Conservation (phyloP, 2,113 vertebrate genomes). For the Opisthocomus hoazin region DNA sequence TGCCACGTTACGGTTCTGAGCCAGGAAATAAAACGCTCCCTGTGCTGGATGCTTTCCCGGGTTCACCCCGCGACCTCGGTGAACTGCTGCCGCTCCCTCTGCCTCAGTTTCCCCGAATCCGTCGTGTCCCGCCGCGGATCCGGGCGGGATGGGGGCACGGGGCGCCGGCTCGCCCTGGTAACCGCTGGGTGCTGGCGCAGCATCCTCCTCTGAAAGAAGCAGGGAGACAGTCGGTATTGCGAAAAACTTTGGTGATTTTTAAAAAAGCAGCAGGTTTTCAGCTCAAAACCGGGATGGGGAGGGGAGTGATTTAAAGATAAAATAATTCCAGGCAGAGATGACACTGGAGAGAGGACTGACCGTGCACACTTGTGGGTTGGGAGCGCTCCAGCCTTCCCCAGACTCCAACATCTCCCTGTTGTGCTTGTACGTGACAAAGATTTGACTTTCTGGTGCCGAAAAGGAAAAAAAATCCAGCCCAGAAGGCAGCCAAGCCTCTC, state of each 20-base stretch:
- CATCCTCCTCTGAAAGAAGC: not conserved
- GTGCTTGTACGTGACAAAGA: not conserved
- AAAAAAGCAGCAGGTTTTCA: not conserved
- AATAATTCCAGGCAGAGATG: not conserved
- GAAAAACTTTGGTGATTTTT: no score
- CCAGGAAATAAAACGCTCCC: not conserved
- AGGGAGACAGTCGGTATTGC: not conserved
- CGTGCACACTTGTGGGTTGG: accelerated
- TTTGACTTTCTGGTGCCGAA: not conserved
- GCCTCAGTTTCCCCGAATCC: not conserved
- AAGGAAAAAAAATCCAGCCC: not conserved
- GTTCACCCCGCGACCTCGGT: not conserved
- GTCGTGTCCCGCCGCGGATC: accelerated
- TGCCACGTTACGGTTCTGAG: not conserved
- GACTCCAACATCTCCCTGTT: not conserved
- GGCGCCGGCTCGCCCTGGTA: not conserved
- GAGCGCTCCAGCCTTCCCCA: not conserved
- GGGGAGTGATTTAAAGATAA: not conserved
- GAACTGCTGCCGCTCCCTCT: not conserved
- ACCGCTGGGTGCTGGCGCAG: no score
- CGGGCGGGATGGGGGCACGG: accelerated
- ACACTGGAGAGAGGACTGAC: not conserved
- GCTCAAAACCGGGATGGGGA: not conserved
- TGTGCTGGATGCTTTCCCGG: not conserved
- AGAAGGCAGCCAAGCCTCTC: not conserved